Base-by-base conservation (phyloP, 2,113 vertebrate genomes). In the Larimichthys crocea region DNA sequence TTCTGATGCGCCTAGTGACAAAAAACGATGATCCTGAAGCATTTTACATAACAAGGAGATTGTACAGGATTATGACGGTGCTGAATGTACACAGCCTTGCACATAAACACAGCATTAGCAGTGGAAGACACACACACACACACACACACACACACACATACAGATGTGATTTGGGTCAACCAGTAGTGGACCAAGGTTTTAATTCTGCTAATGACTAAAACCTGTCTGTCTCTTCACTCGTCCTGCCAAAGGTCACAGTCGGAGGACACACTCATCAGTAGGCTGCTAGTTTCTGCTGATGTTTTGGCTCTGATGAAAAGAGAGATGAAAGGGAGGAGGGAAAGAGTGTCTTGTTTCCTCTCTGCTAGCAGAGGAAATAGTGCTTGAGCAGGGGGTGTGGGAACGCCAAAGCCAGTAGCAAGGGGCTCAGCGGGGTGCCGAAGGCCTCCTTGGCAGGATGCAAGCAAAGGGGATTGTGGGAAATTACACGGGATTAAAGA, bases 401-500 rank as follows among this genome's bases (percentile, higher is more conserved):
- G 94, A 95, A 95, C 76, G 61, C 87, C 87, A 89, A 86, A 87
- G 76, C 89, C 90, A 75, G 81, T 82, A 89, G 85, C 82, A 44
- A 87, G 87, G 85, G 71, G 90, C 92, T 94, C 94, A 93, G 92
- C 88, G 9, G 92, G 90, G 88, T 40, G 68, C 83, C 57, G 52
- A 84, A 92, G 89, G 90, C 91, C 89, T 93, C 93, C 92, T 94
- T 95, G 94, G 94, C 94, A 94, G 90, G 92, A 91, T 80, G 84
- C 89, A 86, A 79, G 90, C 90, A 93, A 93, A 93, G 84, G 88
- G 91, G 94, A 94, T 95, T 94, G 94, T 94, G 94, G 94, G 93
- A 95, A 94, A 93, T 94, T 94, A 93, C 93, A 93, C 89, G 86
- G 95, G 94, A 95, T 95, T 94, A 95, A 81, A 89, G 94, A 95